These are phyloP conservation scores for Mnemiopsis leidyi DNA, from an alignment of 37 sponge, comb jelly and placozoan genomes.

Conservation along the genomic window DNA sequence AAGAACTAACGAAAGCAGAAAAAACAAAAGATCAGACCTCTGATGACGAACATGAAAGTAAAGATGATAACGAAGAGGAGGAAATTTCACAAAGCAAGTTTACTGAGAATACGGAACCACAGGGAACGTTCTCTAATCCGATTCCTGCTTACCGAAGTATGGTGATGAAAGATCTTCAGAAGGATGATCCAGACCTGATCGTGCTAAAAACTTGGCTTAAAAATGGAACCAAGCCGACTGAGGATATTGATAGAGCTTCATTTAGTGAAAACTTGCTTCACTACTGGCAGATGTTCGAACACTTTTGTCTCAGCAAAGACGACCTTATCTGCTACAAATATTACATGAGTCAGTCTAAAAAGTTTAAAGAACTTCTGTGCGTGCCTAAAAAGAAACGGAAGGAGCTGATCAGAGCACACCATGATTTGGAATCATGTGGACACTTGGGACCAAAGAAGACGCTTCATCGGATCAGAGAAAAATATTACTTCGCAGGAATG, in stretches of 20 bases:
- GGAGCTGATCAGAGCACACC: not conserved
- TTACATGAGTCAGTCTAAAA: not conserved
- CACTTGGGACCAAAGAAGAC: constrained; percentile 45
- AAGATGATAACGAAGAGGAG: not conserved
- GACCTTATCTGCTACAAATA: constrained; percentile 6
- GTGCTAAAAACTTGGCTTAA: not conserved
- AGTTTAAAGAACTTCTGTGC: constrained; percentile 5
- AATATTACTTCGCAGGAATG: constrained; percentile 28
- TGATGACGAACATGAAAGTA: not conserved
- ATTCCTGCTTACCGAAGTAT: not conserved
- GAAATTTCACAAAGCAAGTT: not conserved
- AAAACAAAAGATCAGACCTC: not conserved
- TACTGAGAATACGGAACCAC: not conserved
- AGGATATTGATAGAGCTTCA: not conserved
- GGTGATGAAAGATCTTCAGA: not conserved
- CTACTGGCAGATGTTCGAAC: not conserved
- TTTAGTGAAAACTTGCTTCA: not conserved
- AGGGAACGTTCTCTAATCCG: not conserved
- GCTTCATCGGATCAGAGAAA: not conserved
- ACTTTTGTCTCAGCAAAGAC: not conserved
- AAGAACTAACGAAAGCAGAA: not conserved
- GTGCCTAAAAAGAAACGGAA: not conserved
- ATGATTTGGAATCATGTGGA: not conserved
- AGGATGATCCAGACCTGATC: not conserved
- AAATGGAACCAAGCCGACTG: not conserved